phyloP scores from a whole-genome alignment of 92 coral and sea anemone species.

The Porites lobata region DNA sequence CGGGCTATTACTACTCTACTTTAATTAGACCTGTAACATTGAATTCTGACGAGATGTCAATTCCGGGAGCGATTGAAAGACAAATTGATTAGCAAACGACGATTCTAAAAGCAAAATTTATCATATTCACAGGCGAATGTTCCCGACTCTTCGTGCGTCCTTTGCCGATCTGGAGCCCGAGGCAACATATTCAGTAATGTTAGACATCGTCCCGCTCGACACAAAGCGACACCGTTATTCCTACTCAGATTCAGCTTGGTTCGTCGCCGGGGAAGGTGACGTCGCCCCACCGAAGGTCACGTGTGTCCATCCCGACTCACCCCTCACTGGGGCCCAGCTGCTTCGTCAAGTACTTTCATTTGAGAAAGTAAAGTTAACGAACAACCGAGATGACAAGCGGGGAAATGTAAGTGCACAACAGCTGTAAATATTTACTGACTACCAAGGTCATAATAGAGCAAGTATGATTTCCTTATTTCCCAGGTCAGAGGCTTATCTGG shows the following conservation, averaged over 20 bases:
- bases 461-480: constrained; percentile 40
- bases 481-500: constrained; percentile 32
- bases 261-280: constrained; percentile 93
- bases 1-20: too few species aligned
- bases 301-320: constrained; percentile 90
- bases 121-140: constrained; percentile 81
- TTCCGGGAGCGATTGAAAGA: neutral
- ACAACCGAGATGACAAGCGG: constrained; percentile 86
- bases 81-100: neutral
- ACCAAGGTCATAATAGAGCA: constrained; percentile 1
- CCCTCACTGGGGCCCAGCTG: constrained; percentile 83
- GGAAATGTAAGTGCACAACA: constrained; percentile 83
- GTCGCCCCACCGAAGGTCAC: constrained; percentile 84
- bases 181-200: constrained; percentile 74
- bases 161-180: constrained; percentile 76
- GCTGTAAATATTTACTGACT: constrained; percentile 35
- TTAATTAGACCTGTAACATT: too few species aligned
- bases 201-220: constrained; percentile 83
- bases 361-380: constrained; percentile 92
- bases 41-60: neutral
- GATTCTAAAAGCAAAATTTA: constrained; percentile 10
- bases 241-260: constrained; percentile 95
- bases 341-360: constrained; percentile 83
- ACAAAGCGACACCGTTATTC: constrained; percentile 90
- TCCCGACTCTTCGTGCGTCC: constrained; percentile 87